Base-by-base conservation (phyloP, 2,888 invertebrate species). In the Ophion slaviceki region DNA sequence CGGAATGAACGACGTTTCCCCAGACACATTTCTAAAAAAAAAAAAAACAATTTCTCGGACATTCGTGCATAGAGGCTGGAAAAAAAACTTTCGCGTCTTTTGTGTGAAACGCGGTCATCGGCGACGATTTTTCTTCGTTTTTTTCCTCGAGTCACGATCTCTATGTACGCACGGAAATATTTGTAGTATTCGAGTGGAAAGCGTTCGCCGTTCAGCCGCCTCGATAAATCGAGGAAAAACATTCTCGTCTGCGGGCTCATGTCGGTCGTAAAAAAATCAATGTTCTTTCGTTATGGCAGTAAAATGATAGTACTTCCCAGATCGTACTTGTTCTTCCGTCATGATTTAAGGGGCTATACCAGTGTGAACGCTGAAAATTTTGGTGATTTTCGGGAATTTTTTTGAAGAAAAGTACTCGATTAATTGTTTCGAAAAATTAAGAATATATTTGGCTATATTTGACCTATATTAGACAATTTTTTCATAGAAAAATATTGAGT, bases 1-100 rank as follows among this genome's bases (percentile, higher is more conserved):
- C 77, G n/a, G 67, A 81, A 79, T 77, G 76, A 77, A 84, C 72
- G 66, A 70, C 64, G 36, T 67, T 67, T 67, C 64, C 64, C 64
- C 24, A 28, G 71, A 78, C 47, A 53, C 57, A 61, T n/a, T 70
- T 70, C 53, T 1, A 57, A 36, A 10, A 66, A 32, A 32, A 47
- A 67, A 32, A 67, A 32, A 10, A 28, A 28, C n/a, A 10, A 28
- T 40, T 24, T 61, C 57, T 28, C 64, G 32, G 5, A 28, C 28
- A 6, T 47, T 47, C 61, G 24, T 64, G 40, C 61, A 47, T 36
- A 36, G 28, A n/a, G 10, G 53, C 32, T 3, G 28, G 40, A 14
- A 70, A 53, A 28, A 70, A 28, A 67, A 67, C 14, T 20, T 40
- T 24, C 28, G 28, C 7, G 14, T 10, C 28, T 45, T 28, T 28